A percentile compares a stretch with the other conserved stretches of the same genome.
These are phyloP conservation scores for Myotis daubentonii DNA, from an alignment of 2,797 vertebrate genomes.

Conservation along the genomic window DNA sequence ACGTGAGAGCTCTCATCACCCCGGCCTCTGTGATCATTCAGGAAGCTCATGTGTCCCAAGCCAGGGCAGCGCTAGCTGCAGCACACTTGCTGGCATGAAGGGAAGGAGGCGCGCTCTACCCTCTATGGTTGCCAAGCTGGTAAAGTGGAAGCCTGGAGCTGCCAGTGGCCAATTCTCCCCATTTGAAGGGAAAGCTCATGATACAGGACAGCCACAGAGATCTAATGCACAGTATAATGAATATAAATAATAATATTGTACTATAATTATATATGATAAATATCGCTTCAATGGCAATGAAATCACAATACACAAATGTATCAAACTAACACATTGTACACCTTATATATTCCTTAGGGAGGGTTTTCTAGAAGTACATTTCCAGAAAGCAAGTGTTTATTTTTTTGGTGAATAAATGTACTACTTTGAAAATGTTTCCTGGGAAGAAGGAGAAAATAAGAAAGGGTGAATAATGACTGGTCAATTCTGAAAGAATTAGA, in stretches of 20 bases:
- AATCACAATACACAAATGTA: neutral
- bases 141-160: neutral
- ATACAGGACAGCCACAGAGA: neutral
- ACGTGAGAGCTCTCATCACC: neutral
- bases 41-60: neutral
- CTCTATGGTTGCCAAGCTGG: neutral
- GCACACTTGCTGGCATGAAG: rapidly evolving
- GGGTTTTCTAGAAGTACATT: neutral
- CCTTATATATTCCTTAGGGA: neutral
- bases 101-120: neutral
- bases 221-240: neutral
- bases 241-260: neutral
- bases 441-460: neutral
- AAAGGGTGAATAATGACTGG: neutral
- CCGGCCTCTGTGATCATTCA: neutral
- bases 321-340: neutral
- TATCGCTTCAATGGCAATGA: neutral
- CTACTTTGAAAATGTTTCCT: neutral
- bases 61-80: neutral
- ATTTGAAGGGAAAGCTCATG: neutral
- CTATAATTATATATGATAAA: neutral
- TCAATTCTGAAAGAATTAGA: neutral
- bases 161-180: neutral
- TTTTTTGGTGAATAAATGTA: slow-evolving; percentile 43
- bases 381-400: slow-evolving; percentile 31